Evolutionary conservation across 2,113 vertebrate species (phyloP), one percentile per base, ranked within the genome.

Genomic region (Protomyctophum bolini): DNA sequence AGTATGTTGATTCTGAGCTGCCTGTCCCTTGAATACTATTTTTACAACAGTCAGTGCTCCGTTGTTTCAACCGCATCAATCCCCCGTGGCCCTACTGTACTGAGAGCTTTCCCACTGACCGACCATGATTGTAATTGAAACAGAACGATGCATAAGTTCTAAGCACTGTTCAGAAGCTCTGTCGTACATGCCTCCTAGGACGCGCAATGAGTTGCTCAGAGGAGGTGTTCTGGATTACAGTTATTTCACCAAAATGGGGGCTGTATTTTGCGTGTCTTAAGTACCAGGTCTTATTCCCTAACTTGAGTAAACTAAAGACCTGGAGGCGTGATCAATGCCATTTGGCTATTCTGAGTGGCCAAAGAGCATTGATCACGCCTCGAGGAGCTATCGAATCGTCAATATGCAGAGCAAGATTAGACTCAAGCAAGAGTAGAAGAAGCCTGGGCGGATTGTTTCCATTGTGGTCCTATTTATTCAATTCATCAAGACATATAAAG

Each of bases 21-120:
- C 79, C 78, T 72, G 79, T 79, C 71, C 76, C 65, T 73, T 61
- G 73, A 80, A 81, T 76, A 77, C 75, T 86, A 84, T 88, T 91
- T 90, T 89, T 86, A 86, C 73, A 77, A 76, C 85, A 85, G 88
- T 77, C 81, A 77, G 80, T 14, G 73, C 71, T 76, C 59, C 81
- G 74, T 88, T 90, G 82, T 90, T 90, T 83, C 49, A 84, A 87
- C 87, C 90, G 82, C 91, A 90, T n/a, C n/a, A 83, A 85, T 86
- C 82, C 86, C 86, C 83, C 58, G 77, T 21, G 81, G 80, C 63
- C 68, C 73, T 54, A 11, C 80, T 83, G 66, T 78, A 69, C 73
- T 66, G 68, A 73, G 62, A 56, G 77, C 75, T 83, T 74, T 86
- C 72, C 75, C 79, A 66, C 66, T 88, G 89, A 91, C 83, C 63